Evolutionary conservation across 2,888 invertebrate species (phyloP), one percentile per base, ranked within the genome.

Genomic region (Tiliacea aurago): DNA sequence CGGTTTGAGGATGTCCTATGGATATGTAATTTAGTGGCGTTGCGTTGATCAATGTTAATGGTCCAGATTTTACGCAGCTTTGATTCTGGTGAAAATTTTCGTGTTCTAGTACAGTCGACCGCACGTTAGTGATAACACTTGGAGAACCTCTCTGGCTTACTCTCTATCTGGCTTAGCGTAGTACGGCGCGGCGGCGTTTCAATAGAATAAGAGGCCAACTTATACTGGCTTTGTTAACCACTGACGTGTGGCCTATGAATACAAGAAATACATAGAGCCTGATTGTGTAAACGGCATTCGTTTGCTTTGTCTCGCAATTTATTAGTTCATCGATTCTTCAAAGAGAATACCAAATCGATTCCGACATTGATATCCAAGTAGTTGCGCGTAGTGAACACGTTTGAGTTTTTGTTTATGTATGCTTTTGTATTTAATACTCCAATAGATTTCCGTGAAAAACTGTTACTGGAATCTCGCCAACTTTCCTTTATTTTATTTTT

Each of bases 381-480:
- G 23, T 59, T 59, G 5, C 10, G 7, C 10, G 37, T 33, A 63
- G 55, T 20, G 18, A 45, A 69, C 28, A 68, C 47, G 43, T 47
- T n/a, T 4, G 66, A 28, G 13, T 18, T 41, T 68, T 61, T 63
- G 28, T 74, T 63, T 68, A 56, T 81, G 68, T 53, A 51, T 70
- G 56, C 49, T 79, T 68, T 74, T 62, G 53, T 55, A 62, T 65
- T 70, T 78, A 83, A 23, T 56, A 56, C 55, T 33, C 23, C 56
- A 75, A 76, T 80, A 69, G 68, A 80, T 72, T 84, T 62, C 41
- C 13, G 58, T 49, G 37, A 68, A 70, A 55, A 77, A 64, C 47
- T 68, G 63, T 49, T 58, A 55, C 49, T 84, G 77, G 69, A 73
- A 63, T 45, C 56, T 45, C 70, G 68, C 81, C 76, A 83, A 56